phyloP scores from a whole-genome alignment of 2,797 vertebrate species.

The Muscicapa comitata region DNA sequence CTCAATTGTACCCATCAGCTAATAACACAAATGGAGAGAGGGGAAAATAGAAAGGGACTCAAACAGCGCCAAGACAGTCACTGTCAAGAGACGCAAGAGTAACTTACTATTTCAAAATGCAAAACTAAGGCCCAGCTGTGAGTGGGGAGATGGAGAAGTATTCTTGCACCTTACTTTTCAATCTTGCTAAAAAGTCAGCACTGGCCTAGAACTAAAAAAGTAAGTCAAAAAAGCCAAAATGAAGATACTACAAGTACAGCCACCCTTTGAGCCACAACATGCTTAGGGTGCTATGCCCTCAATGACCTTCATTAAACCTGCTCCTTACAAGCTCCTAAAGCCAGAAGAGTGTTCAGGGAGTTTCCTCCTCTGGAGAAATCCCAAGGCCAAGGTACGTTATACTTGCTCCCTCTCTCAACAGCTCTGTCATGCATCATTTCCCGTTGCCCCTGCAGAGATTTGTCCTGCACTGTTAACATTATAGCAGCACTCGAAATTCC shows the following conservation, averaged over 20 bases:
- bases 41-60: background rate
- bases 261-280: rapidly evolving
- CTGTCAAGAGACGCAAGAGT: background rate
- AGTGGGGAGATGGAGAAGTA: background rate
- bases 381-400: background rate
- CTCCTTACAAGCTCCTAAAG: background rate
- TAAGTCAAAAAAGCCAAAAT: background rate
- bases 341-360: background rate
- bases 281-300: background rate
- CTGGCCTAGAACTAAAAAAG: background rate
- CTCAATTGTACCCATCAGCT: background rate
- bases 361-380: background rate
- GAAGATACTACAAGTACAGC: background rate
- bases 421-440: background rate
- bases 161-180: background rate
- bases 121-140: background rate
- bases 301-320: background rate
- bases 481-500: background rate
- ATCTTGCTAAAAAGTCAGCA: background rate
- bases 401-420: background rate
- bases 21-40: background rate
- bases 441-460: background rate
- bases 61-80: background rate
- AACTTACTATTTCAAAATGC: background rate
- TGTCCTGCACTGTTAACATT: background rate